Conservation (phyloP, 2,113 vertebrate genomes). For the Aplodontia rufa region DNA sequence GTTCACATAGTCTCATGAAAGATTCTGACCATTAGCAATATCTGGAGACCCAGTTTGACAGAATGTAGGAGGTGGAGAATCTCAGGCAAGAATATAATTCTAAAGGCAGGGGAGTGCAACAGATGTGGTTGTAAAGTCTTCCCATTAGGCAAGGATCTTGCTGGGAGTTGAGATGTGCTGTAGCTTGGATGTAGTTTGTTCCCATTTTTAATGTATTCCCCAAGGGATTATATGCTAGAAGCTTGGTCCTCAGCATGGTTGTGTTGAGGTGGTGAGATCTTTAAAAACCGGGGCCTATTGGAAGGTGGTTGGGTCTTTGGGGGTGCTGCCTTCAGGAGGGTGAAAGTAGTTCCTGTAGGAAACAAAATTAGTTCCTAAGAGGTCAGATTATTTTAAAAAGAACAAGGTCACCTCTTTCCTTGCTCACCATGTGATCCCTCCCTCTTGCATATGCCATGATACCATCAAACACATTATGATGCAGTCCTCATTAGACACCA, state of each 20-base stretch:
- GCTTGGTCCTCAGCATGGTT: not conserved
- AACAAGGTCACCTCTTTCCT: not conserved
- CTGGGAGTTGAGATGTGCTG: not conserved
- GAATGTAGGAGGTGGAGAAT: not conserved
- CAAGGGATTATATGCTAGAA: not conserved
- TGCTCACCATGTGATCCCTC: not conserved
- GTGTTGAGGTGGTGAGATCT: not conserved
- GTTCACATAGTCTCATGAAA: not conserved
- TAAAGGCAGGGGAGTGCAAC: not conserved
- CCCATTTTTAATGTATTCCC: no score
- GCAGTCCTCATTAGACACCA: not conserved
- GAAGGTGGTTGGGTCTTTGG: not conserved
- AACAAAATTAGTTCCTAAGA: not conserved
- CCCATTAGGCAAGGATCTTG: not conserved
- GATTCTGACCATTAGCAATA: not conserved
- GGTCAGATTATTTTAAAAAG: not conserved
- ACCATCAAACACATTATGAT: not conserved
- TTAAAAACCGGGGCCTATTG: not conserved
- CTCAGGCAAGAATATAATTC: not conserved
- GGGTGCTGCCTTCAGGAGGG: not conserved
- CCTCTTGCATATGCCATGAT: not conserved
- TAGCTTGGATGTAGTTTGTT: not conserved
- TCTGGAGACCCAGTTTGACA: not conserved
- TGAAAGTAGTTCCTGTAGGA: not conserved
- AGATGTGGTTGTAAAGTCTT: not conserved